phyloP scores from a whole-genome alignment of 2,797 vertebrate genomes.

The Hylomyscus alleni region DNA sequence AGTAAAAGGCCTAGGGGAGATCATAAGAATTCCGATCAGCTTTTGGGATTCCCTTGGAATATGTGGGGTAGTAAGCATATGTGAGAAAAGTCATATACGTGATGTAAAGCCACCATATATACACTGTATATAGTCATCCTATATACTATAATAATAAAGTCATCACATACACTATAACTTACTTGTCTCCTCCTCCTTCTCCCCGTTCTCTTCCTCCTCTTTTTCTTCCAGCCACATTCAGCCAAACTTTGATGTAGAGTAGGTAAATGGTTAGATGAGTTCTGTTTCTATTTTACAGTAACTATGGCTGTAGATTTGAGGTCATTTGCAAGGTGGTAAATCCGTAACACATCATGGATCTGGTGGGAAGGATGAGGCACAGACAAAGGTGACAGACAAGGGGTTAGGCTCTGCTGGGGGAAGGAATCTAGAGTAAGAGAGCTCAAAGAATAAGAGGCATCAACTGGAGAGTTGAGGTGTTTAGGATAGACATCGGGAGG shows the following conservation, averaged over 20 bases:
- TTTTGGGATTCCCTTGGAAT: not conserved
- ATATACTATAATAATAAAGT: not conserved
- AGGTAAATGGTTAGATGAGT: not conserved
- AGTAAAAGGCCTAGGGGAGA: not conserved
- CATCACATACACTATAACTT: not conserved
- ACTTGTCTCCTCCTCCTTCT: not conserved
- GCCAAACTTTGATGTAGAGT: not conserved
- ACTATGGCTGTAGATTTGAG: not conserved
- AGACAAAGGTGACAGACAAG: not conserved
- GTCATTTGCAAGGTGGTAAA: not conserved
- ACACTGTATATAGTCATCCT: not conserved
- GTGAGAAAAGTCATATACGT: not conserved
- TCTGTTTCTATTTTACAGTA: conserved; percentile 21
- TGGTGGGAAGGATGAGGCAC: not conserved
- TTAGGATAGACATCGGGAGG: not conserved
- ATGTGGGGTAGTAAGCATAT: not conserved
- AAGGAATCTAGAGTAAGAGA: not conserved
- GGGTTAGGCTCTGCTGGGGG: not conserved
- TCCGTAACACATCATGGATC: not conserved
- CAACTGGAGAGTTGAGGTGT: not conserved
- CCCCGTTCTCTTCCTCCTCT: not conserved
- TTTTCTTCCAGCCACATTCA: not conserved
- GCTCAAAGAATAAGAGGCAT: not conserved
- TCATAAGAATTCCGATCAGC: not conserved
- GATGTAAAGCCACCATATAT: not conserved